Evolutionary conservation across 37 sponge, comb jelly and placozoan genomes (phyloP).

Genomic region (Axinella damicornis): DNA sequence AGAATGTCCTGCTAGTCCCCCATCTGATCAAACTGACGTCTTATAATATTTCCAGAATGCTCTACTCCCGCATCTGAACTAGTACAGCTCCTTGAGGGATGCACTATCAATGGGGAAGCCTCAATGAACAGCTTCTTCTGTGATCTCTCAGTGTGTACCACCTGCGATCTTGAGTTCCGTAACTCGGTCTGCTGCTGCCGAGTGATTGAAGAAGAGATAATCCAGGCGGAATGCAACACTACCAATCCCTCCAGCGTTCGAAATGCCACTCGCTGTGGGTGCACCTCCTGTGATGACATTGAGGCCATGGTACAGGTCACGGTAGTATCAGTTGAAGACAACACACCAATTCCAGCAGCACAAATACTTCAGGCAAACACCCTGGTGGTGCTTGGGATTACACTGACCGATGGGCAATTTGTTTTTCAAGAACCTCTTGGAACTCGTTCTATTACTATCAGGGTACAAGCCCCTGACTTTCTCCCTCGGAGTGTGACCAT

Average conservation of each 20-base stretch:
- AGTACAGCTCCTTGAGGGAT: slow-evolving; percentile 4
- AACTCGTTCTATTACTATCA: not conserved
- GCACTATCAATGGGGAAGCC: not conserved
- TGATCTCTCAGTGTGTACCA: not conserved
- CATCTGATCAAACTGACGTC: no score
- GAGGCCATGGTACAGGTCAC: not conserved
- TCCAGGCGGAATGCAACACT: not conserved
- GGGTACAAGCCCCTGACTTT: slow-evolving; percentile 1
- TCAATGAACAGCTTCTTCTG: not conserved
- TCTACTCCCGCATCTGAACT: no score
- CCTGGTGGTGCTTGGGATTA: slow-evolving; percentile 1
- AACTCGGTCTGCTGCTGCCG: slow-evolving; percentile 24
- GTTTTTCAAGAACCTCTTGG: not conserved
- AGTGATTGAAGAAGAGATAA: not conserved
- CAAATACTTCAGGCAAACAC: not conserved
- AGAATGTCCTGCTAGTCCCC: no score
- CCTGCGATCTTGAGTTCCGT: not conserved
- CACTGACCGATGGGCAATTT: not conserved
- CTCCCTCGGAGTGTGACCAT: not conserved
- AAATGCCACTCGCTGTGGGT: slow-evolving; percentile 14
- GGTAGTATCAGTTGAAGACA: not conserved
- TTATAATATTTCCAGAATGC: no score
- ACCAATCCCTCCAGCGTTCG: not conserved
- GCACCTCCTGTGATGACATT: slow-evolving; percentile 30
- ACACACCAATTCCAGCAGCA: not conserved